phyloP scores from a whole-genome alignment of 2,797 vertebrate species.

The Perodicticus potto region DNA sequence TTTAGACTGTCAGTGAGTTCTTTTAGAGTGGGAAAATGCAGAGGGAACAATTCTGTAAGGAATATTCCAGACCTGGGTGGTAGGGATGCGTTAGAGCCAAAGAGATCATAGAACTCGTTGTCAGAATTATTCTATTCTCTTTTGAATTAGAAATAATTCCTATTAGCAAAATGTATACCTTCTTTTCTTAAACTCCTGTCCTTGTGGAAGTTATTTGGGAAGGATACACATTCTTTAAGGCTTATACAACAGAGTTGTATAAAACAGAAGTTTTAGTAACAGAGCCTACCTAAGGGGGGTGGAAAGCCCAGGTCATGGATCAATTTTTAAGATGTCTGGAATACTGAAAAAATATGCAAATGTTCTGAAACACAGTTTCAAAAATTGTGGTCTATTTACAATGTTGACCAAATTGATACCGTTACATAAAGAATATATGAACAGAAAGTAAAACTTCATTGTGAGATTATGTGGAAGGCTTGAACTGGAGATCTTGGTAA shows the following conservation, averaged over 20 bases:
- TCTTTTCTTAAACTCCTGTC: neutral
- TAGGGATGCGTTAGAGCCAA: neutral
- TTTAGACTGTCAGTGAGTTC: neutral
- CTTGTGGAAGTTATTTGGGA: slow-evolving; percentile 12
- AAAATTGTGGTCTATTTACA: slow-evolving; percentile 37
- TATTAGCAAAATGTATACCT: neutral
- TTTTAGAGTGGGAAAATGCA: neutral
- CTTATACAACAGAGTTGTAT: neutral
- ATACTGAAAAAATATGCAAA: neutral
- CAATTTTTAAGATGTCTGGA: slow-evolving; percentile 42
- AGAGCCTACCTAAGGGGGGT: neutral
- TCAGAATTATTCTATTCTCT: neutral
- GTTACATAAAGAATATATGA: neutral
- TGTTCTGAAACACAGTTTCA: slow-evolving; percentile 12
- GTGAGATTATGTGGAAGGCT: neutral
- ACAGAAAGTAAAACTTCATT: slow-evolving; percentile 35
- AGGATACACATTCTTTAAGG: neutral
- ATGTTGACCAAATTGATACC: slow-evolving; percentile 8
- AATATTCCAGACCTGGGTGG: neutral
- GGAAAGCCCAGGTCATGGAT: neutral
- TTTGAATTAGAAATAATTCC: neutral
- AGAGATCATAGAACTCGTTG: neutral
- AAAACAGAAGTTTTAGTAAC: slow-evolving; percentile 55
- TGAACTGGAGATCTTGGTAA: neutral
- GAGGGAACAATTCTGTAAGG: neutral